Evolutionary conservation across 2,888 invertebrate genomes (phyloP).

Genomic region (Vesta saturnalis): DNA sequence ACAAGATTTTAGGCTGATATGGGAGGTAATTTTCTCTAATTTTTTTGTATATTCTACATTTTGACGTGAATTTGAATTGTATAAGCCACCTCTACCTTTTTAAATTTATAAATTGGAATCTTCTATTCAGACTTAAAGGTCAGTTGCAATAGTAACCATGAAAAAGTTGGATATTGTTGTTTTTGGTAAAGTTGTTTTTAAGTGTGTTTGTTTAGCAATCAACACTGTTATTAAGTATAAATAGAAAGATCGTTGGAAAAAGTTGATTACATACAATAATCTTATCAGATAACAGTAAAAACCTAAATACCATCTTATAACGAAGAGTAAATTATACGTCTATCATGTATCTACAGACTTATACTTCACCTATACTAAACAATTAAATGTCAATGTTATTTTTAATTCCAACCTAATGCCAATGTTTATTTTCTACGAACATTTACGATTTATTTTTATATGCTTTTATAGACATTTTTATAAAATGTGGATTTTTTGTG

Average conservation of each 20-base stretch:
- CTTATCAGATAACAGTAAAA: neutral
- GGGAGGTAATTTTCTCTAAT: constrained; percentile 71
- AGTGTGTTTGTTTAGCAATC: too few relatives aligned
- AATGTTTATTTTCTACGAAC: neutral
- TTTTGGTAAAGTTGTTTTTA: too few relatives aligned
- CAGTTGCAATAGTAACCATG: too few relatives aligned
- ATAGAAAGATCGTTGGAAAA: too few relatives aligned
- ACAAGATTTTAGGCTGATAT: constrained; percentile 78
- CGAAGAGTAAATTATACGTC: too few relatives aligned
- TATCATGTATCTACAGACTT: neutral
- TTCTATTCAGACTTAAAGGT: too few relatives aligned
- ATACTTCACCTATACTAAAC: neutral
- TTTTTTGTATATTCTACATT: too few relatives aligned
- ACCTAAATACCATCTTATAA: too few relatives aligned
- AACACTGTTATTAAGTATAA: too few relatives aligned
- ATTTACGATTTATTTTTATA: neutral
- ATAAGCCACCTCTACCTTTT: neutral
- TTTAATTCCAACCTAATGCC: constrained; percentile 1
- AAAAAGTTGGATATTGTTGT: too few relatives aligned
- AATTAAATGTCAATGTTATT: neutral
- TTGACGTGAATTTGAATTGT: too few relatives aligned
- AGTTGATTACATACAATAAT: neutral
- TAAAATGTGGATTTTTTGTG: constrained; percentile 49
- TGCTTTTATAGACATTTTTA: neutral
- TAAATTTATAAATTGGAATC: too few relatives aligned